phyloP scores from a whole-genome alignment of 2,888 invertebrate species.

The Theretra japonica region DNA sequence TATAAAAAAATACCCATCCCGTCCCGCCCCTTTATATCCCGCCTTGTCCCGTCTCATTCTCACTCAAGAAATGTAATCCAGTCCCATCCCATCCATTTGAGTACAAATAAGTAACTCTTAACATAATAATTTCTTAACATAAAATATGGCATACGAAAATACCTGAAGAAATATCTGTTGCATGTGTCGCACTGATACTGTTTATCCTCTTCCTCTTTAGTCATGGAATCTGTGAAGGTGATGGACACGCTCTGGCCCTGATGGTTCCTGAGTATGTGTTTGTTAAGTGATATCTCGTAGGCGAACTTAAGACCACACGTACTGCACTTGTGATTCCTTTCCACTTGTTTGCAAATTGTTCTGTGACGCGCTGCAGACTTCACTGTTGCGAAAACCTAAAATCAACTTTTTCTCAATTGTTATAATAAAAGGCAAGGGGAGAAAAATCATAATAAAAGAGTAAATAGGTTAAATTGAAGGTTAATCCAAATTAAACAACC shows the following conservation, averaged over 20 bases:
- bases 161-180: slow-evolving; percentile 85
- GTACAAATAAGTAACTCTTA: too few relatives aligned
- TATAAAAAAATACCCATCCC: too few relatives aligned
- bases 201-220: slow-evolving; percentile 56
- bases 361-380: slow-evolving; percentile 81
- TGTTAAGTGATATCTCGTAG: slow-evolving; percentile 77
- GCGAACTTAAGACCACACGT: slow-evolving; percentile 75
- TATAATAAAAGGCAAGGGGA: too few relatives aligned
- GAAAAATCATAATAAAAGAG: too few relatives aligned
- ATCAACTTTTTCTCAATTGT: neutral
- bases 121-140: too few relatives aligned
- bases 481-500: too few relatives aligned
- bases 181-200: slow-evolving; percentile 86
- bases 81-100: too few relatives aligned
- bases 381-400: slow-evolving; percentile 74
- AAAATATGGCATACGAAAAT: slow-evolving; percentile 33
- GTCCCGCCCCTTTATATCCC: too few relatives aligned
- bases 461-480: too few relatives aligned
- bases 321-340: slow-evolving; percentile 66
- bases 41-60: too few relatives aligned
- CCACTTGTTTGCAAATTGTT: slow-evolving; percentile 65
- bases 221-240: slow-evolving; percentile 64
- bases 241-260: slow-evolving; percentile 76
- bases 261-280: slow-evolving; percentile 74
- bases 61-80: too few relatives aligned